Conservation (phyloP, 1,140 invertebrate species). For the Drosophila seguyi region DNA sequence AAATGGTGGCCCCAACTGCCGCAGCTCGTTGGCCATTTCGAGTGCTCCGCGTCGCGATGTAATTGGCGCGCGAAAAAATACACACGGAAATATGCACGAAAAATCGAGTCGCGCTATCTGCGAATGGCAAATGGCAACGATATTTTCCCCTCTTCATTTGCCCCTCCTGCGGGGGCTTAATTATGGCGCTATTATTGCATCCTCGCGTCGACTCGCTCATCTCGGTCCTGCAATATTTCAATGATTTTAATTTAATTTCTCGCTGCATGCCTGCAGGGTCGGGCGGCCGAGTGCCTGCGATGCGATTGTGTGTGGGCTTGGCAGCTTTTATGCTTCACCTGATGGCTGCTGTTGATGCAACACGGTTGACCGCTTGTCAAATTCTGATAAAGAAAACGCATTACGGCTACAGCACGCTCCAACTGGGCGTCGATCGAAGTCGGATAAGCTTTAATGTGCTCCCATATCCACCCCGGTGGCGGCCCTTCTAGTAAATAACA, state of each 20-base stretch:
- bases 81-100: slow-evolving; percentile 1
- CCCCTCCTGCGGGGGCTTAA: slow-evolving; percentile 51
- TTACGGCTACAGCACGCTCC: slow-evolving; percentile 1
- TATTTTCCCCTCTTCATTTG: slow-evolving; percentile 15
- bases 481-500: slow-evolving; percentile 11
- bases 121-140: slow-evolving; percentile 3
- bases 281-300: neutral
- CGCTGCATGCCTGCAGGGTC: slow-evolving; percentile 40
- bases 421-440: neutral
- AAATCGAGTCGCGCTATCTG: slow-evolving; percentile 36
- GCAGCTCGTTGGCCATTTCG: slow-evolving; percentile 40
- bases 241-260: slow-evolving; percentile 83
- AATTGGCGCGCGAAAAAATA: slow-evolving; percentile 23
- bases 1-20: slow-evolving; percentile 37
- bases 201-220: slow-evolving; percentile 3
- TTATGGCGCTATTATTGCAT: slow-evolving; percentile 74
- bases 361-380: slow-evolving; percentile 63
- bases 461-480: neutral
- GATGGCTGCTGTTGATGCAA: slow-evolving; percentile 57
- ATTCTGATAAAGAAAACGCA: slow-evolving; percentile 44
- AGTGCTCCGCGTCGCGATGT: slow-evolving; percentile 22
- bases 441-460: slow-evolving; percentile 11
- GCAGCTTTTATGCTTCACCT: slow-evolving; percentile 45
- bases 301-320: slow-evolving; percentile 33
- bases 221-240: slow-evolving; percentile 62